Evolutionary conservation across 2,113 vertebrate genomes (phyloP).

Genomic region (Neogobius melanostomus): DNA sequence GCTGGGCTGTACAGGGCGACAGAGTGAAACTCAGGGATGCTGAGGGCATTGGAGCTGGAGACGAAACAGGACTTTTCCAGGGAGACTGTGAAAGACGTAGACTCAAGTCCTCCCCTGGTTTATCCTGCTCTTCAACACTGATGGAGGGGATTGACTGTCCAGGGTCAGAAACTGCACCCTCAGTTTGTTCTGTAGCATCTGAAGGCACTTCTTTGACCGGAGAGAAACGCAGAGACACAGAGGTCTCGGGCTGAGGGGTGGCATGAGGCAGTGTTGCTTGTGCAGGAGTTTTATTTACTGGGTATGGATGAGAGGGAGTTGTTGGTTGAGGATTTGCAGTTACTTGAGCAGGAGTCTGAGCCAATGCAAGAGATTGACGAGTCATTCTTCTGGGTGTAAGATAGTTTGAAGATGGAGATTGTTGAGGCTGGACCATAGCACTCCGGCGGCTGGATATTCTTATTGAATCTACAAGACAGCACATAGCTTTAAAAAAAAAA

Average conservation of each 20-base stretch:
- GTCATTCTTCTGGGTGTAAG: conserved; percentile 57
- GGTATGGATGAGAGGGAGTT: conserved; percentile 20
- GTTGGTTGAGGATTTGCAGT: conserved; percentile 16
- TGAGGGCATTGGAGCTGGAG: not conserved
- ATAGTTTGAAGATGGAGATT: conserved; percentile 44
- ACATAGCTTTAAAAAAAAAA: not conserved
- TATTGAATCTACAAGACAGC: conserved; percentile 40
- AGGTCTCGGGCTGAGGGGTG: conserved; percentile 26
- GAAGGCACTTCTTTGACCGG: conserved; percentile 24
- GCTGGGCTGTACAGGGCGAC: conserved; percentile 31
- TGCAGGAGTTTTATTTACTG: conserved; percentile 25
- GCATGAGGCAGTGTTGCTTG: conserved; percentile 8
- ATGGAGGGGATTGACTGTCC: not conserved
- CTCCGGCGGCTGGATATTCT: conserved; percentile 63
- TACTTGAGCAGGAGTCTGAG: conserved; percentile 14
- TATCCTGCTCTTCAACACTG: conserved; percentile 13
- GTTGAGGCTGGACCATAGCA: conserved; percentile 21
- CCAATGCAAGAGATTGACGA: conserved; percentile 30
- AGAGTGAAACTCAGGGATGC: conserved; percentile 48
- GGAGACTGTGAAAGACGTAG: not conserved
- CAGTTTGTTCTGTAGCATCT: conserved; percentile 1
- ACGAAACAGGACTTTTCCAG: not conserved
- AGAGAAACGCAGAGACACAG: conserved; percentile 29
- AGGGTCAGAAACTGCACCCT: conserved; percentile 8
- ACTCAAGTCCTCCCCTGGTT: not conserved